These are phyloP conservation scores for Meda fulgida DNA, from an alignment of 2,797 vertebrate species.

Conservation along the genomic window DNA sequence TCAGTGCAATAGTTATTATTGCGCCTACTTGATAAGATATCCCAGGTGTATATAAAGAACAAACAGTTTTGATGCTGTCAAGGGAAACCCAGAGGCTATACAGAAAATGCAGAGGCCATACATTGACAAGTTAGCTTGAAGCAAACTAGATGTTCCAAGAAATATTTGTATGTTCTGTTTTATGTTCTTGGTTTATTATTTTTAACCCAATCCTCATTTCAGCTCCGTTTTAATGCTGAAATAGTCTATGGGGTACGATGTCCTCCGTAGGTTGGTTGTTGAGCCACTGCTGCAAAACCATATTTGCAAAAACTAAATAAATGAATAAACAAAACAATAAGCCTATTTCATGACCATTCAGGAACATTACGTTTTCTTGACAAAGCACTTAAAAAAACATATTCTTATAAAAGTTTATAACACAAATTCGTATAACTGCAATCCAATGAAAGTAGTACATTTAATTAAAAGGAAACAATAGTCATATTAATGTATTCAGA, in stretches of 20 bases:
- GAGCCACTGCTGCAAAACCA: too few relatives aligned
- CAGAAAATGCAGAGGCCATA: not conserved
- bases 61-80: slow-evolving; percentile 1
- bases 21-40: not conserved
- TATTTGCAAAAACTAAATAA: too few relatives aligned
- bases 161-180: not conserved
- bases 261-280: too few relatives aligned
- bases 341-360: too few relatives aligned
- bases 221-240: not conserved
- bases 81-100: not conserved
- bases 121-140: not conserved
- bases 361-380: not conserved
- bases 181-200: not conserved
- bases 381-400: not conserved
- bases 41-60: slow-evolving; percentile 16
- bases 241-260: not conserved
- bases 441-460: not conserved
- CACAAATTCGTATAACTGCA: not conserved
- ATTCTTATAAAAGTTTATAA: too few relatives aligned
- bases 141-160: not conserved
- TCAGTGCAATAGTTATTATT: slow-evolving; percentile 4
- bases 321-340: too few relatives aligned
- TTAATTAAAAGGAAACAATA: too few relatives aligned
- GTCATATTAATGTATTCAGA: not conserved
- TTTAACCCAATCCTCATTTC: not conserved